Conservation (phyloP, 1,140 invertebrate genomes). For the Idris sp. region DNA sequence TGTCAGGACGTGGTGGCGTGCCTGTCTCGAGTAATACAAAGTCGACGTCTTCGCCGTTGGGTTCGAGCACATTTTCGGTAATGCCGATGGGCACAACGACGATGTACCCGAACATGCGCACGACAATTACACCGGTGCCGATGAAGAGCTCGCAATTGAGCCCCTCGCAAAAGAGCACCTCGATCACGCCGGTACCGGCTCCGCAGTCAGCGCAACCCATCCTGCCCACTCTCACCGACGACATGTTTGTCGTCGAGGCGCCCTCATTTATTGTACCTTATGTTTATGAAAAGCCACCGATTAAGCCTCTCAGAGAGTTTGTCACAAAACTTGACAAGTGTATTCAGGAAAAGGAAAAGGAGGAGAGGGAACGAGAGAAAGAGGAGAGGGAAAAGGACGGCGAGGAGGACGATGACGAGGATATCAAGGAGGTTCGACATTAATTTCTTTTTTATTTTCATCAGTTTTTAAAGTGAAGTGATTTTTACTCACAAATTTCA, state of each 20-base stretch:
- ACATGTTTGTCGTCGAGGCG: constrained; percentile 93
- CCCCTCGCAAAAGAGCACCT: constrained; percentile 64
- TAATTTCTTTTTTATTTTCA: no score
- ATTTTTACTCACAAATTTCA: no score
- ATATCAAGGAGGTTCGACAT: constrained; percentile 69
- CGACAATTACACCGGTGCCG: constrained; percentile 80
- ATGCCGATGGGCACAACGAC: constrained; percentile 79
- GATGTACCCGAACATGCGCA: constrained; percentile 81
- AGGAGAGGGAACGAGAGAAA: constrained; percentile 71
- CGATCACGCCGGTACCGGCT: constrained; percentile 68
- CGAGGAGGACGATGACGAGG: constrained; percentile 67
- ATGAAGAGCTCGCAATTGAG: constrained; percentile 68
- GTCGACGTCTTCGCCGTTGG: constrained; percentile 65
- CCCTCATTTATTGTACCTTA: constrained; percentile 95
- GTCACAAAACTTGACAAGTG: constrained; percentile 83
- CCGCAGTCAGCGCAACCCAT: constrained; percentile 76
- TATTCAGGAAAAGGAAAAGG: constrained; percentile 79
- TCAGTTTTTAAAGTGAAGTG: no score
- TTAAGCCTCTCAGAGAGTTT: constrained; percentile 87
- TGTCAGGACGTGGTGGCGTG: constrained; percentile 82
- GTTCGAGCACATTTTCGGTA: constrained; percentile 74
- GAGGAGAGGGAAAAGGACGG: constrained; percentile 68
- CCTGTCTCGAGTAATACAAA: constrained; percentile 76
- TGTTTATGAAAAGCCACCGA: constrained; percentile 92
- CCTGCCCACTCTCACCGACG: constrained; percentile 88